Base-by-base conservation (phyloP, 23 tunicate species). In the Styela clava region DNA sequence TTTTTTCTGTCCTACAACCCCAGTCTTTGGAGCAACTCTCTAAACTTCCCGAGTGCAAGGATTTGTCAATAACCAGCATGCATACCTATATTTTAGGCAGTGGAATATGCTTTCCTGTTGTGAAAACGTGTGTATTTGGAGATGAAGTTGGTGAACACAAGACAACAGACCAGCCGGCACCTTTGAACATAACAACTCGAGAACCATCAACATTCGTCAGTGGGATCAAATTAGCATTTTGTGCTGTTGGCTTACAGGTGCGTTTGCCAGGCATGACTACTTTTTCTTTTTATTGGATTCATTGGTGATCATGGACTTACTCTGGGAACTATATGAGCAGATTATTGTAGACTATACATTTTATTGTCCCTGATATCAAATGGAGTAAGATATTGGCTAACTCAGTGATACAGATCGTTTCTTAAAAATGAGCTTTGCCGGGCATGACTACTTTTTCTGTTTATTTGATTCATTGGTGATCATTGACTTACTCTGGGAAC, bases 211-310 rank as follows among this genome's bases (percentile, higher is more conserved):
- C 2, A 1, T 61, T 73, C 20, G 34, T 64, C 70, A 69, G 64
- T 2, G 77, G 93, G 29, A 24, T 79, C 26, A 68, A 82, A 16
- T 70, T 91, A 81, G 68, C 86, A 25, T 5, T 78, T 37, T 91
- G 97, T 78, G 83, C 86, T 37, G 63, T 28, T 70, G 97, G 97
- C 35, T 74, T 91, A 63, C 97, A 91, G 87, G 97, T 91, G n/a
- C 16, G 35, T 76, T 16, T 44, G 16, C 3, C 16, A 5, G 35
- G n/a, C 31, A n/a, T n/a, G n/a, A n/a, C n/a, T n/a, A n/a, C n/a
- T 16, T 68, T 68, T 23, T 16, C 22, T 23, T 19, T 24, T 23
- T 19, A 22, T 68, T 68, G 24, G 16, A 19, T 23, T 19, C 16
- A 68, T 16, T 20, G 73, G 24, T 22, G n/a, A 68, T 22, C n/a